A percentile compares a stretch with the other conserved stretches of the same genome.
These are phyloP conservation scores for Hoplostethus mediterraneus DNA, from an alignment of 2,797 vertebrate genomes.

Conservation along the genomic window DNA sequence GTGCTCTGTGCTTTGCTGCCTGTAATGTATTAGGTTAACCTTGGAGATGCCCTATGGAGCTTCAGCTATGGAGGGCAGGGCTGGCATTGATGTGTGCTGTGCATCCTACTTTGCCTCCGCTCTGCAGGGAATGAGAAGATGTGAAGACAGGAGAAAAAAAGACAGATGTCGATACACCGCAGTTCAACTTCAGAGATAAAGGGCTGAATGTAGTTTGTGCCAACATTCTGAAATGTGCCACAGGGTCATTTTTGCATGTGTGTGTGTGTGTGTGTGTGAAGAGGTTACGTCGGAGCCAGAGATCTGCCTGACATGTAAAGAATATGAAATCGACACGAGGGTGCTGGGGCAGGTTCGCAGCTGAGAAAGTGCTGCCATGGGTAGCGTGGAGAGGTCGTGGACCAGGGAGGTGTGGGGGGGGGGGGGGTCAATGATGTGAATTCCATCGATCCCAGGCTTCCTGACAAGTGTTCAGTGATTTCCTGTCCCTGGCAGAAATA, in stretches of 20 bases:
- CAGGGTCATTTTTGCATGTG: slow-evolving; percentile 14
- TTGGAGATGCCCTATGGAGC: slow-evolving; percentile 61
- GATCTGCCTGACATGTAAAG: slow-evolving; percentile 62
- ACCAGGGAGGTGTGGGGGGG: slow-evolving; percentile 29
- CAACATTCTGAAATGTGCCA: neutral
- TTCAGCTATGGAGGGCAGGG: slow-evolving; percentile 31
- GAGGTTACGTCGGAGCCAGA: slow-evolving; percentile 28
- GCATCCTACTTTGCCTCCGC: slow-evolving; percentile 33
- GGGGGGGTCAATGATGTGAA: slow-evolving; percentile 77
- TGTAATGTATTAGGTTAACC: slow-evolving; percentile 69
- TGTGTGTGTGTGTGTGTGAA: slow-evolving; percentile 8
- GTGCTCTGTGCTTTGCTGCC: slow-evolving; percentile 21
- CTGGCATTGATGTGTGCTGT: slow-evolving; percentile 45
- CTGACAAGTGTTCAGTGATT: slow-evolving; percentile 82
- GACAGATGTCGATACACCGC: slow-evolving; percentile 28
- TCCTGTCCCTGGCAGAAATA: slow-evolving; percentile 75
- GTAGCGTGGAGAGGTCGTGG: slow-evolving; percentile 48
- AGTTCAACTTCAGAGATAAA: slow-evolving; percentile 51
- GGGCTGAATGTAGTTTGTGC: slow-evolving; percentile 6
- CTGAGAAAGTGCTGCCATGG: slow-evolving; percentile 25
- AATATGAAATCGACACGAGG: slow-evolving; percentile 44
- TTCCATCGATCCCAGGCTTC: slow-evolving; percentile 68
- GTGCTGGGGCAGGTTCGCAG: slow-evolving; percentile 28
- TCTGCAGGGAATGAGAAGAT: slow-evolving; percentile 58
- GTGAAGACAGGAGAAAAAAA: slow-evolving; percentile 31